Percentiles rank a stretch among this genome's conserved stretches.
Conservation (phyloP, 2,797 vertebrate genomes). For the Gorsachius magnificus region DNA sequence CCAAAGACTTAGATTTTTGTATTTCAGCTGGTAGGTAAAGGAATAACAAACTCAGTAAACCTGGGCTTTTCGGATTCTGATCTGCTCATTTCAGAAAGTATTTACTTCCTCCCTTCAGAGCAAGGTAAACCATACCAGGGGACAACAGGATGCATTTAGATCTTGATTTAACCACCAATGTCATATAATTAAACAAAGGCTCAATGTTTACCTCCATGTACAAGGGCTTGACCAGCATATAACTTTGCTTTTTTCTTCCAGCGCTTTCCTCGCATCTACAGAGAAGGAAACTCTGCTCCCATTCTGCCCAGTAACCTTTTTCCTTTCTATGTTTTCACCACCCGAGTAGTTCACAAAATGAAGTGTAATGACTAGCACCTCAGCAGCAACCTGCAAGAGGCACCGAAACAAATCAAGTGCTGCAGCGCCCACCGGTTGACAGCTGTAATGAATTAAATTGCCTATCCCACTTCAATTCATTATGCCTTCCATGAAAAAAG, state of each 20-base stretch:
- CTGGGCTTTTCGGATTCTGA: neutral
- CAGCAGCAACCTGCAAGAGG: neutral
- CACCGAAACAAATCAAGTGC: neutral
- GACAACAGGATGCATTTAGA: neutral
- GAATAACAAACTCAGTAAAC: neutral
- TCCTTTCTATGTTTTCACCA: conserved; percentile 1
- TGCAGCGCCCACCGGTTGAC: neutral
- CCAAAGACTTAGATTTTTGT: neutral
- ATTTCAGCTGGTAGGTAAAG: neutral
- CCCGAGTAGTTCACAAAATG: conserved; percentile 30
- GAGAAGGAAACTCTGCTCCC: neutral
- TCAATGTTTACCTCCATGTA: neutral
- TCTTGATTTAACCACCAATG: neutral
- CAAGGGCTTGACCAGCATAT: neutral
- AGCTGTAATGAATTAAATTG: conserved; percentile 58
- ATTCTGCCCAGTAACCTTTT: neutral
- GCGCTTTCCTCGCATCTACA: neutral
- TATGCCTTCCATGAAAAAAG: conserved; percentile 36
- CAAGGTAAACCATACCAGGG: neutral
- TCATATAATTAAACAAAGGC: neutral
- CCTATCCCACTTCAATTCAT: conserved; percentile 27
- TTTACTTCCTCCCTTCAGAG: neutral
- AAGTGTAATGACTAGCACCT: conserved; percentile 14
- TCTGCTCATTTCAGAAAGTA: neutral
- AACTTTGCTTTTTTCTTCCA: neutral